phyloP scores from a whole-genome alignment of 2,888 invertebrate genomes.

The Lithophane semibrunnea region DNA sequence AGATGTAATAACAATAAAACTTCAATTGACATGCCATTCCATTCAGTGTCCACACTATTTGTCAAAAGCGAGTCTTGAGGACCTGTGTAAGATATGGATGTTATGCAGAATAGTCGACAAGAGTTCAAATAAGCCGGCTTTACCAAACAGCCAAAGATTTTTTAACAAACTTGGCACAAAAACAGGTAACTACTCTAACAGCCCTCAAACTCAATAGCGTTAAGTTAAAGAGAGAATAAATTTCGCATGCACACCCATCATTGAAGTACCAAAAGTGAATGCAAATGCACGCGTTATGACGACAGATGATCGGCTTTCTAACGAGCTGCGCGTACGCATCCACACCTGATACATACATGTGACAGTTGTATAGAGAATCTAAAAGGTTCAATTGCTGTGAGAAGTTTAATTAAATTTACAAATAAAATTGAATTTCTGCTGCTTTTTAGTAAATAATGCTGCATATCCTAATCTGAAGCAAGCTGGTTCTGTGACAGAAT shows the following conservation, averaged over 20 bases:
- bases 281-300: conserved; percentile 63
- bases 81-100: too few species aligned
- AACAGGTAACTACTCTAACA: neutral
- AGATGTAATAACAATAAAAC: too few species aligned
- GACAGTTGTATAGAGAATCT: conserved; percentile 23
- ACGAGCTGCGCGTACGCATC: conserved; percentile 57
- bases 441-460: neutral
- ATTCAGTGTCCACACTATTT: too few species aligned
- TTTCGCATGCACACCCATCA: conserved; percentile 42
- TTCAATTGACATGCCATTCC: too few species aligned
- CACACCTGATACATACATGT: conserved; percentile 25
- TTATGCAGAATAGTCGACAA: neutral
- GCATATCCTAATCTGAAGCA: neutral
- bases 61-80: too few species aligned
- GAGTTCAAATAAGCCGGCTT: neutral
- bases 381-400: conserved; percentile 12
- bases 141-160: neutral
- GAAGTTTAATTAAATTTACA: neutral
- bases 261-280: conserved; percentile 62
- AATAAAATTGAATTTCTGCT: neutral
- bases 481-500: neutral
- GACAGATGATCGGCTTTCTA: conserved; percentile 67
- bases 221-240: conserved; percentile 29
- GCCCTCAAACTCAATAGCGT: conserved; percentile 20
- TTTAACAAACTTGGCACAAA: neutral